Evolutionary conservation across 2,888 invertebrate species (phyloP), one percentile per base, ranked within the genome.

Genomic region (Fragum sueziense): DNA sequence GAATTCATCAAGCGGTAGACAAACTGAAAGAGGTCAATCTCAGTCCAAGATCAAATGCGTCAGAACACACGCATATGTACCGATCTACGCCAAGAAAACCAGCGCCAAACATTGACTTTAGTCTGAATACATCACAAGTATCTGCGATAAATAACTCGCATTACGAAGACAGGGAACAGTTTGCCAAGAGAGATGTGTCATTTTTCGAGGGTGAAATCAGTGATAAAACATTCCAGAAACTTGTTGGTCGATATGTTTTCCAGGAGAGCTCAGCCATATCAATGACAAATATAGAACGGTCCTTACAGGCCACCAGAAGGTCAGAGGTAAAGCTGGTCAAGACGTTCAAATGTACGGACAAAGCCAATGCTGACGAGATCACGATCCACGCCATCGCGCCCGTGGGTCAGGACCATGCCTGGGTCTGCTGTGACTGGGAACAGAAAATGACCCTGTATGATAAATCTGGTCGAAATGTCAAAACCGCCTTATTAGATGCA

Each of bases 361-460:
- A 84, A 59, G 81, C 74, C 34, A 81, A 84, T 76, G 65, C 65
- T 25, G 65, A 65, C 27, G 34, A 65, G 34, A 41, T 65, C 9
- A 84, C 84, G 0, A 79, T 86, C 7, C 86, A 86, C 62, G 86
- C 86, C 31, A 84, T 86, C 29, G 85, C 84, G 14, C 83, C 86
- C 0, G 83, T 86, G 6, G 80, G 82, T 22, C 79, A 82, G 25
- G 79, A 83, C 25, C 78, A 80, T 27, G 86, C 86, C 11, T 86
- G 85, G 84, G 73, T 85, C 4, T 85, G 86, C 41, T 85, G 86
- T 74, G 86, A 85, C 14, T 86, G 86, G 86, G 86, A 85, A 0
- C 84, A 80, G n/a, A 78, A 81, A 57, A 76, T 76, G 31, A 74
- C 83, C 7, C 82, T 86, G 0, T 86, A 79, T 76, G 74, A 80